Evolutionary conservation across 2,113 vertebrate genomes (phyloP).

Genomic region (Heliornis fulica): DNA sequence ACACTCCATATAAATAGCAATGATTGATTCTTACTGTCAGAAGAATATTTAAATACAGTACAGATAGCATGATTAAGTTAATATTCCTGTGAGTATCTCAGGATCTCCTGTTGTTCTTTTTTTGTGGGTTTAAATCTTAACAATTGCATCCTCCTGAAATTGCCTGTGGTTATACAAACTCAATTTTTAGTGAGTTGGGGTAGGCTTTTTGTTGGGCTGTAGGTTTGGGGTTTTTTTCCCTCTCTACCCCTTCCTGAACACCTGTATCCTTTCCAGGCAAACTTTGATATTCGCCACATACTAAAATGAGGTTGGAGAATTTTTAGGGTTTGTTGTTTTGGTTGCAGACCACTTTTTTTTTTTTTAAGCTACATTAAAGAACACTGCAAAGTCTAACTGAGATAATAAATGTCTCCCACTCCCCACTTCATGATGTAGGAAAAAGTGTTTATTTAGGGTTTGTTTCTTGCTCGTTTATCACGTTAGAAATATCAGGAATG

Average conservation of each 20-base stretch:
- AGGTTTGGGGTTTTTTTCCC: not conserved
- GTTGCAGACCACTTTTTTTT: not conserved
- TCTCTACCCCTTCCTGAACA: not conserved
- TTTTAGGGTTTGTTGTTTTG: not conserved
- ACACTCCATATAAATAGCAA: not conserved
- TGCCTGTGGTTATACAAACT: not conserved
- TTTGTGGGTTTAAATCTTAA: not conserved
- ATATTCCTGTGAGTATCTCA: not conserved
- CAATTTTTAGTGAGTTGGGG: not conserved
- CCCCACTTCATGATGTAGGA: not conserved
- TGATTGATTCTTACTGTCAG: not conserved
- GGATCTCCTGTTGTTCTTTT: not conserved
- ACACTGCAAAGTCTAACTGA: not conserved
- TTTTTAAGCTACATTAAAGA: not conserved
- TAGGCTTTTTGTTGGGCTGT: not conserved
- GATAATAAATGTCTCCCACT: not conserved
- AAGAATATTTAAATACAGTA: not conserved
- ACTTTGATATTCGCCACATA: not conserved
- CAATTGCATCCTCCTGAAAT: not conserved
- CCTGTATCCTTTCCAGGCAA: not conserved
- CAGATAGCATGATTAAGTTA: not conserved
- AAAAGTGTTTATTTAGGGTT: constrained; percentile 21
- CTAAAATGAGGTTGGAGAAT: not conserved
- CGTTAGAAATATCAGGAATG: constrained; percentile 19
- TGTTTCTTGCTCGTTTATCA: not conserved